Evolutionary conservation across 1,140 invertebrate genomes (phyloP), one percentile per base, ranked within the genome.

Genomic region (Calycopis cecrops): DNA sequence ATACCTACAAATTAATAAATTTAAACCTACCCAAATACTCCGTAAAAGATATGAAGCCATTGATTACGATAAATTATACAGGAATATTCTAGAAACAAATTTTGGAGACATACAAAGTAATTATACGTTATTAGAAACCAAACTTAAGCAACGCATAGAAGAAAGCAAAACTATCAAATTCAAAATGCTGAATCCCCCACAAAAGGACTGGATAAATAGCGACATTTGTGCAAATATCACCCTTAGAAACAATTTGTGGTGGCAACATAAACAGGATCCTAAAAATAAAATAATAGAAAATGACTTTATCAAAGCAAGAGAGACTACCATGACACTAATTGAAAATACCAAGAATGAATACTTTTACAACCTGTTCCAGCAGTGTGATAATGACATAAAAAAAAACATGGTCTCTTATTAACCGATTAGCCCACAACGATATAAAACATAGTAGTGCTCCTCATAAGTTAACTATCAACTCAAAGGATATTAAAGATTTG

Each of bases 1-100:
- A 11, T 60, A 55, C n/a, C 17, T 55, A 3, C 16, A 60, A 38
- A 10, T 60, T n/a, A 59, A 55, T 28, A 11, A 60, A 55, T 21
- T 16, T 1, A 7, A 55, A 52, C 12, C 40, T 40, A 14, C 28
- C 40, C 34, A 10, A 28, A 3, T 52, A 40, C 18, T 9, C 4
- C 28, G 28, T 9, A 8, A 16, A 33, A 49, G 55, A 34, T 60
- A 60, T 44, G 48, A 47, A 52, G 40, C 52, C n/a, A 48, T 52
- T 10, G 17, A 60, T 48, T 60, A 52, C 17, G 21, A 52, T 9
- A 55, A 51, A 21, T 8, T 48, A n/a, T 21, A 18, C 1, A 11
- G 17, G 14, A 18, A 17, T 18, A 6, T 48, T 4, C 4, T 18
- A 16, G 17, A 48, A 1, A 21, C 9, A n/a, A 10, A 17, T n/a